Conservation (phyloP, 2,797 vertebrate species). For the Coregonus sp. region DNA sequence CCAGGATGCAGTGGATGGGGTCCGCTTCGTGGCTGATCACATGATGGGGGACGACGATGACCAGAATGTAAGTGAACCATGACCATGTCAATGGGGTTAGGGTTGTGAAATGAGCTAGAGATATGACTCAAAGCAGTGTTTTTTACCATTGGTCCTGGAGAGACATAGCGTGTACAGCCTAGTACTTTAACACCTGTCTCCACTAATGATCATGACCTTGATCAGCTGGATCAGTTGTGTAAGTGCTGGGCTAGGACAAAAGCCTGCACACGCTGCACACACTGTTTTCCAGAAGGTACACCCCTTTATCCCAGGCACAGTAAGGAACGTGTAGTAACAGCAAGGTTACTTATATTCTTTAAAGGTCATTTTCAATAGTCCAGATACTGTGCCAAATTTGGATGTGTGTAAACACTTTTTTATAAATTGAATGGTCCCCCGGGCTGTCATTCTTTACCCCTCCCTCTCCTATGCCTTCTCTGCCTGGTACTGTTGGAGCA, state of each 20-base stretch:
- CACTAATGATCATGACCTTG: no score
- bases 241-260: no score
- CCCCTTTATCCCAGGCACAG: not conserved
- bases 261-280: not conserved
- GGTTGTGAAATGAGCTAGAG: not conserved
- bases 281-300: not conserved
- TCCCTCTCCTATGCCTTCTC: constrained; percentile 29
- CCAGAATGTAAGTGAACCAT: constrained; percentile 87
- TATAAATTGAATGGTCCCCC: not conserved
- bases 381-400: constrained; percentile 1
- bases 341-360: not conserved
- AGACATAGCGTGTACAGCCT: not conserved
- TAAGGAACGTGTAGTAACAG: not conserved
- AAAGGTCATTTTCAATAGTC: not conserved
- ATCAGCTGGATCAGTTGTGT: no score
- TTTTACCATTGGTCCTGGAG: not conserved
- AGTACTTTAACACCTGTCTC: not conserved
- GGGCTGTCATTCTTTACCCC: not conserved
- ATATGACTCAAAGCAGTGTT: not conserved
- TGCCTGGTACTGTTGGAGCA: constrained; percentile 77
- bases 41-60: constrained; percentile 92
- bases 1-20: constrained; percentile 89
- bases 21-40: constrained; percentile 91
- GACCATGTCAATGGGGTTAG: constrained; percentile 10
- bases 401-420: not conserved